These are phyloP conservation scores for Cataglyphis livida DNA, from an alignment of 2,888 invertebrate species.

Conservation along the genomic window DNA sequence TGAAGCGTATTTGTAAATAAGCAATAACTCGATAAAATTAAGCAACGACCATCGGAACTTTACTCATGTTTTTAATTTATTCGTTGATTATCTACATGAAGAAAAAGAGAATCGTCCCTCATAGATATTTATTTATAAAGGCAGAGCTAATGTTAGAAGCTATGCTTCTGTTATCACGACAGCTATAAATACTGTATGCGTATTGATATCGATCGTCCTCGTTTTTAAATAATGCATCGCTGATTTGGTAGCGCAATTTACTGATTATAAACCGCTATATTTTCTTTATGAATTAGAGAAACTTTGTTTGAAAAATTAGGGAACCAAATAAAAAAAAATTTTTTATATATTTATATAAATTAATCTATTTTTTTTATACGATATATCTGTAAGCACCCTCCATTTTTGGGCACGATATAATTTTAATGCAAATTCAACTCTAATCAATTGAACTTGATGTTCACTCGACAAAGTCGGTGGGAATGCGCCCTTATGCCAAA, in stretches of 20 bases:
- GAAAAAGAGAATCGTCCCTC: background rate
- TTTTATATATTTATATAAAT: background rate
- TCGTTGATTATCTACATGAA: background rate
- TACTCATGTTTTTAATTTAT: background rate
- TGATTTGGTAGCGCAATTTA: background rate
- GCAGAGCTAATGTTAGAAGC: background rate
- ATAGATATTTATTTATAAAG: background rate
- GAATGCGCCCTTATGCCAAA: constrained; percentile 75
- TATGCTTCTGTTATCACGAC: background rate
- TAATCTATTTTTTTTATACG: background rate
- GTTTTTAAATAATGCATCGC: background rate
- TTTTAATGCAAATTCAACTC: background rate
- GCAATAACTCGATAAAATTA: constrained; percentile 5
- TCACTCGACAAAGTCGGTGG: constrained; percentile 56
- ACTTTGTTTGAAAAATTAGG: background rate
- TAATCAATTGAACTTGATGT: background rate
- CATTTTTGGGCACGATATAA: background rate
- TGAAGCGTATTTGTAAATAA: background rate
- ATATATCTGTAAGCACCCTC: background rate
- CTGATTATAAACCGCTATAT: background rate
- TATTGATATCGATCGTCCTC: constrained; percentile 14
- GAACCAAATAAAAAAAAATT: background rate
- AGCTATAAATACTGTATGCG: constrained; percentile 26
- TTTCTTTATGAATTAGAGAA: background rate
- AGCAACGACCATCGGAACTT: background rate